Percentiles rank a stretch among this genome's conserved stretches.
Evolutionary conservation across 2,888 invertebrate species (phyloP).

Genomic region (Lamproptera curius): DNA sequence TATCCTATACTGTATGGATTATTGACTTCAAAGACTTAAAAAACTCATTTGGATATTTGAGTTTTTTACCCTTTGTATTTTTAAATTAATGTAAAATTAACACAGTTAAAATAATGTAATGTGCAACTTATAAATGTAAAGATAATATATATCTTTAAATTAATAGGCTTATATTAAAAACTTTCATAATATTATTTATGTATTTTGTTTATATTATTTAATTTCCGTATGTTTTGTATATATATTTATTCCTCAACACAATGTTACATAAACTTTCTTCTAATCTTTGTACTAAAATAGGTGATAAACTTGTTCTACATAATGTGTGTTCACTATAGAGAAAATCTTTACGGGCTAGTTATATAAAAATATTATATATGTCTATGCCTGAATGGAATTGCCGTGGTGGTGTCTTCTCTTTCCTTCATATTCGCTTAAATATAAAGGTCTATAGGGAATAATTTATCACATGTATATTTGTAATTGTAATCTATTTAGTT

Average conservation of each 20-base stretch:
- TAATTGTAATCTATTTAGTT: slow-evolving; percentile 21
- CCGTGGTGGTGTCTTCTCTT: slow-evolving; percentile 42
- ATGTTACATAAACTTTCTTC: too few species aligned
- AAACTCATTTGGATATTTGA: not conserved
- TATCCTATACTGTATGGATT: slow-evolving; percentile 2
- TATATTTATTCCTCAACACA: too few species aligned
- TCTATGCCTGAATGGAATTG: slow-evolving; percentile 43
- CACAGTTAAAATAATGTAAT: too few species aligned
- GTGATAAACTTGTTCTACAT: too few species aligned
- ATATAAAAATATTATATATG: slow-evolving; percentile 57
- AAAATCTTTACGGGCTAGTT: slow-evolving; percentile 47
- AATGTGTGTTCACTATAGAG: slow-evolving; percentile 32
- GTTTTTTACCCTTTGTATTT: not conserved
- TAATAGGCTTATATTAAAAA: too few species aligned
- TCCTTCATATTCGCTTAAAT: slow-evolving; percentile 60
- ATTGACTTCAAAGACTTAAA: slow-evolving; percentile 1
- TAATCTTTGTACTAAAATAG: too few species aligned
- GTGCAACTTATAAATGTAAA: too few species aligned
- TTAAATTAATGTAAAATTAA: not conserved
- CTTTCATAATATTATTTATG: too few species aligned
- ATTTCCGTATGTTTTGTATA: too few species aligned
- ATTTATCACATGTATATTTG: slow-evolving; percentile 27
- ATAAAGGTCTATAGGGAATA: slow-evolving; percentile 55
- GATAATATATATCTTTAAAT: too few species aligned
- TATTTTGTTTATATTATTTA: too few species aligned